Evolutionary conservation across 23 tunicate genomes (phyloP), one percentile per base, ranked within the genome.

Genomic region (Styela plicata): DNA sequence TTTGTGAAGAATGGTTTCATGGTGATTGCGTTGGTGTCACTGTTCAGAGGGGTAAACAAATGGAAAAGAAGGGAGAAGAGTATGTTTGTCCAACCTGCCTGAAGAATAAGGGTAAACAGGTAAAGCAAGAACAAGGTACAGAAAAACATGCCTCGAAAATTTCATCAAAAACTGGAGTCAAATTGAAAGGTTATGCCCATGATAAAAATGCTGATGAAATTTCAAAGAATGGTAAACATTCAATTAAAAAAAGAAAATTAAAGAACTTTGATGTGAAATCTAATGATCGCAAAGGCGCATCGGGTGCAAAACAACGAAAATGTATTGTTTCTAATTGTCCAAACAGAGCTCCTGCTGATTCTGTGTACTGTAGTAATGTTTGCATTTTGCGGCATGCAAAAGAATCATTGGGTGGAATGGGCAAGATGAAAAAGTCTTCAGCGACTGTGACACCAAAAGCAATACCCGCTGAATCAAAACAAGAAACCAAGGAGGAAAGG

Each of bases 21-120:
- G 97, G 97, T 7, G 97, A 91, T 37, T 91, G 97, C 74, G 97
- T 91, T 26, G 97, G 97, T 21, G 86, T 91, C 52, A 62, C 97
- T 25, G 78, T 91, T 27, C 81, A 86, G 69, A 44, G 83, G 5
- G 97, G 97, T 32, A 86, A 83, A 75, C 80, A 86, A 31, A 91
- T 91, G 97, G 97, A 91, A 70, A 82, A 86, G 63, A 86, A 86
- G 70, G 79, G 84, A 1, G 90, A 86, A 63, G 97, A 91, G 71
- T 91, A 91, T 44, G 79, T 91, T 35, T 91, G 97, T 62, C 90
- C 97, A 10, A 63, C 73, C 5, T 91, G 97, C 67, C 18, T 78
- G 3, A 78, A 82, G 33, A 34, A 69, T n/a, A 25, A 69, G 27
- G 25, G 34, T 7, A 69, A 69, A 24, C 26, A 68, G 61, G 17